Evolutionary conservation across 2,888 invertebrate species (phyloP), one percentile per base, ranked within the genome.

Genomic region (Tinea trinotella): DNA sequence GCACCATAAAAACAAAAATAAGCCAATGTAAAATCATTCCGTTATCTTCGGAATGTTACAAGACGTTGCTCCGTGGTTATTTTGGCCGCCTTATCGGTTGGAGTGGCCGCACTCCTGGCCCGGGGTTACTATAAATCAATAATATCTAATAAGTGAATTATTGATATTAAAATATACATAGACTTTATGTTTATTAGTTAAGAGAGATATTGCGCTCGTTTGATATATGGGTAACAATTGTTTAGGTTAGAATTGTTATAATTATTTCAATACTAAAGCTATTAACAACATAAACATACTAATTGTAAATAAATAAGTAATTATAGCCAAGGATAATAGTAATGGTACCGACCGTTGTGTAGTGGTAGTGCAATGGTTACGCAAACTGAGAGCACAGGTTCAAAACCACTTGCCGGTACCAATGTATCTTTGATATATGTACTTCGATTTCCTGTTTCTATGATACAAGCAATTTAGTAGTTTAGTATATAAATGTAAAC

Each of bases 31-130:
- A 13, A 12, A 53, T 18, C 20, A 54, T 48, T 50, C 46, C 59
- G 64, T 71, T 78, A 79, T 81, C 79, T 74, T 62, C 55, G 63
- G 65, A 70, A 40, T 40, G 40, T 40, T 40, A 24, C 7, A 50
- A 50, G 50, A 50, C 50, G 50, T 50, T 50, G 50, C 50, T 24
- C 50, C 12, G 60, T 67, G 74, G 83, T 76, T 84, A 84, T 83
- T 83, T 84, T 74, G 81, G 81, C 78, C 71, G 74, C 70, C 66
- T 79, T 83, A 84, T 84, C 84, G 66, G 63, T 63, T 59, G 67
- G 68, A 69, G 68, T 62, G 65, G 68, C 66, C 63, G 72, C 71
- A 64, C 71, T 70, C 65, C 64, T 65, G 69, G 72, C 69, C 70
- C 65, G 68, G 60, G 69, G 71, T 73, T 72, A 69, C 68, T 71